Percentiles rank a stretch among this genome's conserved stretches.
These are phyloP conservation scores for Lordiphosa clarofinis DNA, from an alignment of 1,140 invertebrate species.

Conservation along the genomic window DNA sequence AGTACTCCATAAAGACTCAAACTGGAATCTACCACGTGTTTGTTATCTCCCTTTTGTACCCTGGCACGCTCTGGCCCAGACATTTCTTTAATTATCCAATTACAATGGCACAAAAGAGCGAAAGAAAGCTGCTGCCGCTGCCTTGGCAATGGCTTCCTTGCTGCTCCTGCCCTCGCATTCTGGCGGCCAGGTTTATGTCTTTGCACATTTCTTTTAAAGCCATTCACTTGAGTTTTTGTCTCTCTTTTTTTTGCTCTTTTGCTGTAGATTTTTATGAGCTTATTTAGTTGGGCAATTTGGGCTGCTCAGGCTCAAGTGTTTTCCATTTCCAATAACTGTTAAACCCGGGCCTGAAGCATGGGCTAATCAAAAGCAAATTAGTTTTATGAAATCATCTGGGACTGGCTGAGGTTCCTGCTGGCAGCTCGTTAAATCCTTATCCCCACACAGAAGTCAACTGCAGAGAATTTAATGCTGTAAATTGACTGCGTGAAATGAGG, in stretches of 20 bases:
- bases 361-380: constrained; percentile 69
- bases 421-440: constrained; percentile 68
- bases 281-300: constrained; percentile 37
- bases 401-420: constrained; percentile 1
- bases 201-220: constrained; percentile 34
- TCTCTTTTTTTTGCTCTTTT: neutral
- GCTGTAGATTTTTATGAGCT: constrained; percentile 41
- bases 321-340: constrained; percentile 52
- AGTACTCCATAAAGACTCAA: constrained; percentile 10
- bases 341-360: constrained; percentile 15
- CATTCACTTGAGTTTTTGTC: constrained; percentile 28
- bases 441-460: constrained; percentile 30
- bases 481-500: constrained; percentile 78
- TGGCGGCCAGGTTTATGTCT: constrained; percentile 24
- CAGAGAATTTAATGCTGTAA: constrained; percentile 74
- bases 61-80: constrained; percentile 37
- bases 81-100: constrained; percentile 76
- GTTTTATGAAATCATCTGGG: constrained; percentile 56
- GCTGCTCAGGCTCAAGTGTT: constrained; percentile 45
- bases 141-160: constrained; percentile 7
- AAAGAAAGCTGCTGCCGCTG: constrained; percentile 11
- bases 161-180: neutral
- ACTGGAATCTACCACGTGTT: constrained; percentile 29
- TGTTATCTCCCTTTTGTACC: constrained; percentile 32
- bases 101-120: constrained; percentile 58